Evolutionary conservation across 2,888 invertebrate genomes (phyloP), one percentile per base, ranked within the genome.

Genomic region (Trichopoda pennipes): DNA sequence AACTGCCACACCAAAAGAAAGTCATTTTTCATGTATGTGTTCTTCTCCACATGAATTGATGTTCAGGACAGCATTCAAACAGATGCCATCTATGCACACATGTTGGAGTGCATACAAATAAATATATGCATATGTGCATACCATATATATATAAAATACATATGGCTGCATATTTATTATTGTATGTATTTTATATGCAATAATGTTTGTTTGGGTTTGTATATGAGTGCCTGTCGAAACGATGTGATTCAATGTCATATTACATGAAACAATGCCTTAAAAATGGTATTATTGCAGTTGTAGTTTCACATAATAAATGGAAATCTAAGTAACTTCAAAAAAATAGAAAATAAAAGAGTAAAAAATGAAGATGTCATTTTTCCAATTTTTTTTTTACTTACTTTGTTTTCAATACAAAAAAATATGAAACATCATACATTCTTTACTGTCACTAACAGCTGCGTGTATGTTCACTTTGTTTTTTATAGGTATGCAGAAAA

Each of bases 231-330:
- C 8, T 28, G 28, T 63, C 17, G 47, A 53, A 77, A 61, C 55
- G 47, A 68, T 79, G 55, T 75, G 68, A 72, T 66, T 72, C 83
- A 81, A 83, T 83, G 80, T 84, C 83, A 83, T 69, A 53, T 75
- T 63, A 42, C 70, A 75, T 51, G 58, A 68, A 66, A 73, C 76
- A 77, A 77, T 72, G 68, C 61, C 49, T 58, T 17, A 70, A 72
- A 47, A 69, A 32, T 51, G 44, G 1, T 17, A 21, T 58, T 58
- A 66, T 38, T 74, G 12, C 66, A 35, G 55, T 74, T 19, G 14
- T 72, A n/a, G 2, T 35, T 17, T 16, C 14, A 17, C 23, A 61
- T 47, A 58, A 74, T 56, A n/a, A 61, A 78, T 70, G 70, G 49
- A 61, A 78, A 81, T 81, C 74, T 81, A 78, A 78, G 66, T 82